Conservation (phyloP, 2,113 vertebrate species). For the Tichodroma muraria region DNA sequence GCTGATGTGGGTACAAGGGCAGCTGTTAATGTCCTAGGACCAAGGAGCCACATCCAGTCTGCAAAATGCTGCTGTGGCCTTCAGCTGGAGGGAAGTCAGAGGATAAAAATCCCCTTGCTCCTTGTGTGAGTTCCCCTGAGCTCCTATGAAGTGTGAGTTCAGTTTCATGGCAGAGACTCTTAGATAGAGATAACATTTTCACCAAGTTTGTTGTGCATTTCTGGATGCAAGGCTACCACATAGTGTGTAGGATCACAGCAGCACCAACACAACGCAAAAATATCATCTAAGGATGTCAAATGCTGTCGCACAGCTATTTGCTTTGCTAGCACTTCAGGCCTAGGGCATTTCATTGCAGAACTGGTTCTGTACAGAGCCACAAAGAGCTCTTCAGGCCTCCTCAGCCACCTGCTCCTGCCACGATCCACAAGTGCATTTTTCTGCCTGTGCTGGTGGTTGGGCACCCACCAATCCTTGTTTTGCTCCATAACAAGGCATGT, state of each 20-base stretch:
- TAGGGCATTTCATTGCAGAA: neutral
- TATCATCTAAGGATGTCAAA: neutral
- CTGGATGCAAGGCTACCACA: neutral
- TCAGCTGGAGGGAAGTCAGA: neutral
- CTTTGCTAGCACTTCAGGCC: neutral
- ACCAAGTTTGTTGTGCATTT: neutral
- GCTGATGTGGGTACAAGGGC: rapidly evolving
- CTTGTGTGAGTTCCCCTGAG: no score
- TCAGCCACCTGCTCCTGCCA: neutral
- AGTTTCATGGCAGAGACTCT: neutral
- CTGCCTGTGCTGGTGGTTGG: neutral
- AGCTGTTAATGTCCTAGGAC: neutral
- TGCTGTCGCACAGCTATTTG: neutral
- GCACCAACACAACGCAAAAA: neutral
- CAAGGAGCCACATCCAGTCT: neutral
- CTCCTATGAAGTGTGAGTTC: neutral
- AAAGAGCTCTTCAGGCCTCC: neutral
- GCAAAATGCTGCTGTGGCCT: neutral
- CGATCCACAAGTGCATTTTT: neutral
- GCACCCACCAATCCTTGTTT: neutral
- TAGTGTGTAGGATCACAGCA: neutral
- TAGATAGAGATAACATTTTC: neutral
- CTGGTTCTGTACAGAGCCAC: neutral
- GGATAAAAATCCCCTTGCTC: neutral
- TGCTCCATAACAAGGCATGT: neutral